A percentile compares a stretch with the other conserved stretches of the same genome.
These are phyloP conservation scores for Aphidius colemani DNA, from an alignment of 2,888 invertebrate genomes.

Conservation along the genomic window DNA sequence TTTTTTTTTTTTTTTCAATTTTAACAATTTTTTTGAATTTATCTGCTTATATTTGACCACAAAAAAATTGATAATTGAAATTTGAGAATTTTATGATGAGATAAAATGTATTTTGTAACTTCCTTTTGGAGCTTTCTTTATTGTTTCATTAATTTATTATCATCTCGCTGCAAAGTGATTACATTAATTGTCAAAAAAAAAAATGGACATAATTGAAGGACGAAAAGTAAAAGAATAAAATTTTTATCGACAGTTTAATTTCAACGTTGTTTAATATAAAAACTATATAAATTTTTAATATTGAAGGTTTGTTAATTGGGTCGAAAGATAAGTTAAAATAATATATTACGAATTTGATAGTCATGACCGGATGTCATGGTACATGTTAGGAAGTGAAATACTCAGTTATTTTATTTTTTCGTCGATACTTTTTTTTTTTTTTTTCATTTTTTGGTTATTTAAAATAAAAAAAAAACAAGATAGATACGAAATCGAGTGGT, in stretches of 20 bases:
- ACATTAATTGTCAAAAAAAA: not conserved
- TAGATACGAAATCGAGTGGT: slow-evolving; percentile 31
- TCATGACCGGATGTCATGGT: slow-evolving; percentile 20
- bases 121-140: too few relatives aligned
- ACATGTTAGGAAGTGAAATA: too few relatives aligned
- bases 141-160: not conserved
- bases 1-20: too few relatives aligned
- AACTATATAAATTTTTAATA: slow-evolving; percentile 1
- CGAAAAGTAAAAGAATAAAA: not conserved
- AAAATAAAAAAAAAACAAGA: slow-evolving; percentile 29
- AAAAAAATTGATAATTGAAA: not conserved
- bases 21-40: too few relatives aligned
- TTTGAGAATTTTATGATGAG: not conserved
- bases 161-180: not conserved
- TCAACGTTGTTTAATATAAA: not conserved
- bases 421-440: too few relatives aligned
- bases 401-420: too few relatives aligned
- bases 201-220: not conserved
- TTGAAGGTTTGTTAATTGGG: slow-evolving; percentile 14
- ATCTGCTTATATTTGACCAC: too few relatives aligned
- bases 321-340: slow-evolving; percentile 45
- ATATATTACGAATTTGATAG: slow-evolving; percentile 23
- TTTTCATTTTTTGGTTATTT: not conserved
- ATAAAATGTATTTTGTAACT: too few relatives aligned
- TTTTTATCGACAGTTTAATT: slow-evolving; percentile 18